Evolutionary conservation across 1,140 invertebrate genomes (phyloP), one percentile per base, ranked within the genome.

Genomic region (Sitophilus oryzae): DNA sequence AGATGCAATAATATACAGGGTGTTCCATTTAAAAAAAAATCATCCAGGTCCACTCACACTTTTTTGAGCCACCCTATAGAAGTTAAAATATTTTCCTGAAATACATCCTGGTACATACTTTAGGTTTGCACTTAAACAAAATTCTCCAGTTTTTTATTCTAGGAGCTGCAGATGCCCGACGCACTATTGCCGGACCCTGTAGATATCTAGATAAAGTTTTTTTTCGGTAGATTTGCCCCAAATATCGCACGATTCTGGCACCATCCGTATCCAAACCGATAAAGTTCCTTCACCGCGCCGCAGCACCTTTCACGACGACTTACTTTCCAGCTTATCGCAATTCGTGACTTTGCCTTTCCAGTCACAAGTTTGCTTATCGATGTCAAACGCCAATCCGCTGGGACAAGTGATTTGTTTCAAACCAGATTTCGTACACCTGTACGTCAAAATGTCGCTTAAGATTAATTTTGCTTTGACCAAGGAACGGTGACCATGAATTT

Each of bases 321-420:
- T 91, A 93, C 91, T 92, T 85, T 92, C 89, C 73, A 92, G 83
- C 79, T 86, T 88, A 81, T 93, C 88, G 85, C 91, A 94, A 85
- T 91, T 93, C 80, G 80, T 88, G 80, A 93, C 91, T 84, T 93
- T 93, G 80, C 85, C 88, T 82, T 93, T 93, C 90, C 91, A 94
- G 81, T 94, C 91, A 80, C 92, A 94, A 76, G 91, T 94, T 80
- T 95, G 92, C 82, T 93, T 91, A 80, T 91, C 86, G 78, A 95
- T 85, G 83, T 95, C 92, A 83, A 95, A 95, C 79, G 89, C 87
- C 80, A 95, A 82, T 79, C 91, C 90, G 73, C 88, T 89, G 70
- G 90, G 90, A 76, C 92, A 95, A 77, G 87, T 88, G 79, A 94
- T 90, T 84, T 89, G 85, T 86, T 89, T 89, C 79, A 91, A 83